Evolutionary conservation across 2,888 invertebrate species (phyloP).

Genomic region (Plemyria rubiginata): DNA sequence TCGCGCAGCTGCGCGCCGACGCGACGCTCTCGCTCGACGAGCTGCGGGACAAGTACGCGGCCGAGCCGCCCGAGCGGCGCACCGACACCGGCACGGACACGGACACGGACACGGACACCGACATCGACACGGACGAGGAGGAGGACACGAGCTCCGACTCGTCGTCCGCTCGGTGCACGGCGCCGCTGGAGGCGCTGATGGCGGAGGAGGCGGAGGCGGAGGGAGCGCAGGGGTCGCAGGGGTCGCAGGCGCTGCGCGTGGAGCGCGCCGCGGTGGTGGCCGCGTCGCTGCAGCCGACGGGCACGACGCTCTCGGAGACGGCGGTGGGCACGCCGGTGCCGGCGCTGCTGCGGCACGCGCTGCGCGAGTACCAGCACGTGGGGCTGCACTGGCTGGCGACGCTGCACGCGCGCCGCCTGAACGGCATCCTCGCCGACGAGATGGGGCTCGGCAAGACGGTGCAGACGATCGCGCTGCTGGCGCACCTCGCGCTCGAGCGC

Average conservation of each 20-base stretch:
- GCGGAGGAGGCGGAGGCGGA: conserved; percentile 40
- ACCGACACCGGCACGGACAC: conserved; percentile 31
- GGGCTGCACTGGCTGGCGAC: conserved; percentile 99
- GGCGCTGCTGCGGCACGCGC: conserved; percentile 93
- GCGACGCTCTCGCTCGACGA: conserved; percentile 93
- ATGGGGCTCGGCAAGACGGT: conserved; percentile 99
- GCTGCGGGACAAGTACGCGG: conserved; percentile 89
- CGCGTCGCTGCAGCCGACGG: conserved; percentile 98
- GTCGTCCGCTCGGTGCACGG: too few relatives aligned
- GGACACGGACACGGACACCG: conserved; percentile 39
- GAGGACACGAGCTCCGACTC: too few relatives aligned
- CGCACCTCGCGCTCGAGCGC: conserved; percentile 96
- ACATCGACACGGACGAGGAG: conserved; percentile 16
- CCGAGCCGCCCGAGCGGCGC: conserved; percentile 45
- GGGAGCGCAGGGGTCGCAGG: conserved; percentile 20
- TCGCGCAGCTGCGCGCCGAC: conserved; percentile 88
- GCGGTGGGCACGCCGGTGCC: conserved; percentile 97
- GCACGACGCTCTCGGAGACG: conserved; percentile 97
- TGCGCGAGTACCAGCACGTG: conserved; percentile 98
- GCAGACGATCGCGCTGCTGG: conserved; percentile 97
- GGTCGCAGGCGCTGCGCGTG: conserved; percentile 86
- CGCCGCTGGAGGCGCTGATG: conserved; percentile 57
- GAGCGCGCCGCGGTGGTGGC: conserved; percentile 97
- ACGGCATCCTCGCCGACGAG: conserved; percentile 98
- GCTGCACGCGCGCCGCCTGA: conserved; percentile 96